Conservation (phyloP, 1,140 invertebrate genomes). For the Pseudomyrmex dendroicus region DNA sequence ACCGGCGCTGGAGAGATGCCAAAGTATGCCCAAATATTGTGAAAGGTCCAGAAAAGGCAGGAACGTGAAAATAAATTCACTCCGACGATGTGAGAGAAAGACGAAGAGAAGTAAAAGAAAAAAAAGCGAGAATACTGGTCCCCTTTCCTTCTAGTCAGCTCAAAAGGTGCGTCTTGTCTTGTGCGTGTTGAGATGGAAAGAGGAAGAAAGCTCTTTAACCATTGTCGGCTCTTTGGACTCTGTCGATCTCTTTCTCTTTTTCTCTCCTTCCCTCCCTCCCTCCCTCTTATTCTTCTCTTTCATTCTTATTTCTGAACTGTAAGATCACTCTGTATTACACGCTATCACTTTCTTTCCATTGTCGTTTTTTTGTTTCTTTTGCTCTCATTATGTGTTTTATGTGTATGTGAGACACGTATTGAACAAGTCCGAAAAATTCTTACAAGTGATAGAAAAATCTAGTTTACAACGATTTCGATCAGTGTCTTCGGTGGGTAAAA, state of each 20-base stretch:
- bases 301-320: constrained; percentile 24
- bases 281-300: constrained; percentile 63
- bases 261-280: constrained; percentile 5
- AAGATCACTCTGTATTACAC: neutral
- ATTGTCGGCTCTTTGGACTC: constrained; percentile 84
- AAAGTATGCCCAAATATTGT: constrained; percentile 85
- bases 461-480: constrained; percentile 76
- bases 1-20: constrained; percentile 71
- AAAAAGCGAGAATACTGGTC: constrained; percentile 67
- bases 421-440: constrained; percentile 35
- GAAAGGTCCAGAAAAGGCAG: constrained; percentile 86
- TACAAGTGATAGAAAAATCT: constrained; percentile 65
- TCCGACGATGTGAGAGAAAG: constrained; percentile 60
- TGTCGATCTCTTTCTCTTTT: constrained; percentile 58
- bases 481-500: neutral
- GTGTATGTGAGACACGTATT: too few species aligned
- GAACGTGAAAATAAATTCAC: constrained; percentile 84
- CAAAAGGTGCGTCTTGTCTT: constrained; percentile 75
- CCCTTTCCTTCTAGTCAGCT: constrained; percentile 67
- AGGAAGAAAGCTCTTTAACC: constrained; percentile 81
- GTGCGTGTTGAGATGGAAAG: constrained; percentile 75
- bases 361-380: constrained; percentile 38
- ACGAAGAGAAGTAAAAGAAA: constrained; percentile 23
- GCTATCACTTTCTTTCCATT: constrained; percentile 55
- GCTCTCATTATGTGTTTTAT: constrained; percentile 8